These are phyloP conservation scores for Leptobrachium leishanense DNA, from an alignment of 2,113 vertebrate genomes.

Conservation along the genomic window DNA sequence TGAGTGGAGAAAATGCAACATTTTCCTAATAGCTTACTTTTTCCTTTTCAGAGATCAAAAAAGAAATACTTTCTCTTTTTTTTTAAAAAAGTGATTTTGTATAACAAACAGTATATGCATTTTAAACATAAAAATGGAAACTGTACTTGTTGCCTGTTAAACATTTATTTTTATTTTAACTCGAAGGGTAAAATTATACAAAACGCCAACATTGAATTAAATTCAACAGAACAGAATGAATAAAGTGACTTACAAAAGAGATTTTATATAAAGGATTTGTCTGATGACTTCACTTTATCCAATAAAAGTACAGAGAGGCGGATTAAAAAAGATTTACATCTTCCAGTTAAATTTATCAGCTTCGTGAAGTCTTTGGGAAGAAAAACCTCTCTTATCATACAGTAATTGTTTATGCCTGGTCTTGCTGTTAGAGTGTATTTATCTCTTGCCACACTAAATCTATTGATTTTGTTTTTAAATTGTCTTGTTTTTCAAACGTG, in stretches of 20 bases:
- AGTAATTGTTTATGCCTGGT: constrained; percentile 43
- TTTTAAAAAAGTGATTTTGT: constrained; percentile 49
- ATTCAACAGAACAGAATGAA: neutral
- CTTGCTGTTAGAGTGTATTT: constrained; percentile 44
- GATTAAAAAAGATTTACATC: constrained; percentile 51
- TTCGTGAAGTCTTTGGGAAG: constrained; percentile 42
- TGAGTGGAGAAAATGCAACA: constrained; percentile 56
- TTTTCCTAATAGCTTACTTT: constrained; percentile 67
- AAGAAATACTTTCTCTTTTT: neutral
- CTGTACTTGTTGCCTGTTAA: neutral
- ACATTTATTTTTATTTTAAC: neutral
- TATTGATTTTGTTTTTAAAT: constrained; percentile 53
- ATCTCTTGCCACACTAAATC: constrained; percentile 44
- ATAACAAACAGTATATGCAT: neutral
- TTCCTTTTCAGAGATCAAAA: constrained; percentile 65
- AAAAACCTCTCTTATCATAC: constrained; percentile 38
- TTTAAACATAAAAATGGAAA: neutral
- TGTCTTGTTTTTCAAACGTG: constrained; percentile 52
- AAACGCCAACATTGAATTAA: neutral
- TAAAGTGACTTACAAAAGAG: neutral
- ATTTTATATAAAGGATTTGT: neutral
- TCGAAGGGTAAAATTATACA: neutral
- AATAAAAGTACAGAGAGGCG: constrained; percentile 30
- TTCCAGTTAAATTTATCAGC: constrained; percentile 43
- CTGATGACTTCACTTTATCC: constrained; percentile 25